Evolutionary conservation across 2,888 invertebrate species (phyloP).

Genomic region (Coremacera marginata): DNA sequence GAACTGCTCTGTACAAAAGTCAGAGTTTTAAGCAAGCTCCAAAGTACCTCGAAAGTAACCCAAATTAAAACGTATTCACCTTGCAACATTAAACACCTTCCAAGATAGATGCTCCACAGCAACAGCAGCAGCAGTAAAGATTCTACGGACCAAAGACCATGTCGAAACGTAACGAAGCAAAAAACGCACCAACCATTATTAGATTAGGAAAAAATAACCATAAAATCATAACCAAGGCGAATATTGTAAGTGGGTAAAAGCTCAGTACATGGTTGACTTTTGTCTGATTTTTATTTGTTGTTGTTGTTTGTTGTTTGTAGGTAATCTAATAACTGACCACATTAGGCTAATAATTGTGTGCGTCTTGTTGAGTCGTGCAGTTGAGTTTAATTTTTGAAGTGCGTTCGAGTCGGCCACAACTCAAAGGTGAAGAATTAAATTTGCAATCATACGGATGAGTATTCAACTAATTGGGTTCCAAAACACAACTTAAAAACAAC

Average conservation of each 20-base stretch:
- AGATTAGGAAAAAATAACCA: not conserved
- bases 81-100: conserved; percentile 37
- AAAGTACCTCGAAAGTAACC: not conserved
- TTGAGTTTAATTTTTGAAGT: not conserved
- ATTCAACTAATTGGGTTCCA: not conserved
- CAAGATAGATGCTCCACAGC: not conserved
- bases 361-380: not conserved
- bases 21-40: not conserved
- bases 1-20: not conserved
- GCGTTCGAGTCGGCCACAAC: not conserved
- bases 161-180: conserved; percentile 3
- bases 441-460: conserved; percentile 6
- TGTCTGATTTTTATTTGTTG: not conserved
- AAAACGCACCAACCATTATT: conserved; percentile 3
- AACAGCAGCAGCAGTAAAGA: not conserved
- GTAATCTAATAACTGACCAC: conserved; percentile 26
- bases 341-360: no score
- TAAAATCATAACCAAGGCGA: not conserved
- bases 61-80: not conserved
- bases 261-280: no score
- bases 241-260: not conserved
- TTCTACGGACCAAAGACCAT: not conserved
- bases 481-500: not conserved
- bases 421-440: not conserved
- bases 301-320: not conserved